Evolutionary conservation across 2,113 vertebrate species (phyloP).

Genomic region (Pimephales promelas): DNA sequence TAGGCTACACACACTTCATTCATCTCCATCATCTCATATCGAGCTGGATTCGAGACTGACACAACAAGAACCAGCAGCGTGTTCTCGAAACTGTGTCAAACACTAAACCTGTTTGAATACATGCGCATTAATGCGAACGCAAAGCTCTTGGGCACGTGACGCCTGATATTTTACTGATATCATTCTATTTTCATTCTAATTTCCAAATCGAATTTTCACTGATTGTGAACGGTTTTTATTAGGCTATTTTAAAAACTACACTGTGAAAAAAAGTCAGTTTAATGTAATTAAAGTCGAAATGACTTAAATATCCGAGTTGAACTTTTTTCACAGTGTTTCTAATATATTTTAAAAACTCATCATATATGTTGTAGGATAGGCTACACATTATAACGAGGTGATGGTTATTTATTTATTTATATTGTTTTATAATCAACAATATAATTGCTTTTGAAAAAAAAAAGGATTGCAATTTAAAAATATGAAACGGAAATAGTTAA

Average conservation of each 20-base stretch:
- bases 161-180: not conserved
- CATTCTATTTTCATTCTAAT: not conserved
- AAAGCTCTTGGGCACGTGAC: not conserved
- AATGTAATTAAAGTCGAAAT: too few species aligned
- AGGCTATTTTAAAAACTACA: too few species aligned
- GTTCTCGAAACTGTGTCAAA: not conserved
- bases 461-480: not conserved
- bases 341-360: too few species aligned
- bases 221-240: not conserved
- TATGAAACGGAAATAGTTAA: not conserved
- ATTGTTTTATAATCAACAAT: not conserved
- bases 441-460: not conserved
- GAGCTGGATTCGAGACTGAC: slow-evolving; percentile 60
- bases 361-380: not conserved
- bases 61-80: not conserved
- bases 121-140: slow-evolving; percentile 3
- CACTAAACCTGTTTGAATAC: not conserved
- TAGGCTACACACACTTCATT: slow-evolving; percentile 69
- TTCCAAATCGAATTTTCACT: not conserved
- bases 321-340: too few species aligned
- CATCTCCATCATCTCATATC: slow-evolving; percentile 77
- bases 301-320: too few species aligned
- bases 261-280: too few species aligned
- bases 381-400: not conserved
- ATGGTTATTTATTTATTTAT: not conserved